phyloP scores from a whole-genome alignment of 1,140 invertebrate species.

The Drosophila virilis region DNA sequence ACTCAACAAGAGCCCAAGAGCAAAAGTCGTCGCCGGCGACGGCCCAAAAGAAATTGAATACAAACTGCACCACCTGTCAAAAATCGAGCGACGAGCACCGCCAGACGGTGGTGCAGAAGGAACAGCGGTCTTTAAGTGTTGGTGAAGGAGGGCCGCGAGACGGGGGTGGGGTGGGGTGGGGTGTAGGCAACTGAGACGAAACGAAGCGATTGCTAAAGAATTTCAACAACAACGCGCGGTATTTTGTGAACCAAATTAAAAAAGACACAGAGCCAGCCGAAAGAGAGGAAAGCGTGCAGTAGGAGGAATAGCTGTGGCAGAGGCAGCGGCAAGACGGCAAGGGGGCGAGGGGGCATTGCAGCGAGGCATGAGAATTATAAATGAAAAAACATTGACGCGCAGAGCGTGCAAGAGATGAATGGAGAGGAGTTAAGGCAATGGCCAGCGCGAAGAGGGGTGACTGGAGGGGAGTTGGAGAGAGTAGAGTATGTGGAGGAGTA shows the following conservation, averaged over 20 bases:
- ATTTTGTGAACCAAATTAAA: constrained; percentile 83
- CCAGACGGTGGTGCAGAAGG: constrained; percentile 38
- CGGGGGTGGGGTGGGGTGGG: constrained; percentile 7
- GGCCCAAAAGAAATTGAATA: constrained; percentile 73
- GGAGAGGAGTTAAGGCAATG: neutral
- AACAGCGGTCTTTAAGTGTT: constrained; percentile 40
- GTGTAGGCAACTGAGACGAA: constrained; percentile 30
- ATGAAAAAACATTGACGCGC: constrained; percentile 72
- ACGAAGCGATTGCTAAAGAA: constrained; percentile 71
- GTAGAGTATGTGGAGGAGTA: constrained; percentile 11
- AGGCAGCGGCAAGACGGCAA: constrained; percentile 4
- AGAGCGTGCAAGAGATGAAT: neutral
- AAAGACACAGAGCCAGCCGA: constrained; percentile 61
- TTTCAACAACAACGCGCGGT: constrained; percentile 79
- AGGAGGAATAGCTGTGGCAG: neutral
- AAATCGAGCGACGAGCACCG: constrained; percentile 68
- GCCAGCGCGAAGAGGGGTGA: neutral
- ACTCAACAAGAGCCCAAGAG: constrained; percentile 59
- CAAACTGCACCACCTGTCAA: constrained; percentile 83
- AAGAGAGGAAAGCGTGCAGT: constrained; percentile 11
- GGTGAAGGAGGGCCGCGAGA: constrained; percentile 10
- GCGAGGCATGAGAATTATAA: constrained; percentile 80
- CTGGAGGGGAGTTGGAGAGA: neutral
- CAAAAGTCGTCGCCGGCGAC: constrained; percentile 75
- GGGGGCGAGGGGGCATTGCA: constrained; percentile 61